Conservation (phyloP, 1,140 invertebrate genomes). For the Eueides isabella region DNA sequence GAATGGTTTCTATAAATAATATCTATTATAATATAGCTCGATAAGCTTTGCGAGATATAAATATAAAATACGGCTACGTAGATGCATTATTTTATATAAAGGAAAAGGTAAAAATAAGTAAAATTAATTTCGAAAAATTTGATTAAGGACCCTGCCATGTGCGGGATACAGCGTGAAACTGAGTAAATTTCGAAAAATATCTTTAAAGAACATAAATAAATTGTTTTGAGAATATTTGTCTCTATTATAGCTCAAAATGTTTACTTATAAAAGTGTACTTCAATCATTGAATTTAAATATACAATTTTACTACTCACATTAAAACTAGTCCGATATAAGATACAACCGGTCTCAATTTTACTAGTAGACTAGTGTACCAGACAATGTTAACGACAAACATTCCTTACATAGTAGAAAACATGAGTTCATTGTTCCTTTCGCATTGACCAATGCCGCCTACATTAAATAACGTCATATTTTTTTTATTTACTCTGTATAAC, state of each 20-base stretch:
- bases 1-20: background rate
- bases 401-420: conserved; percentile 22
- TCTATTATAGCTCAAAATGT: too few relatives aligned
- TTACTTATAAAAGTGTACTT: background rate
- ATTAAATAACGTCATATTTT: background rate
- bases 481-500: background rate
- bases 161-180: too few relatives aligned
- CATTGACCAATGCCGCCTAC: conserved; percentile 16
- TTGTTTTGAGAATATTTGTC: too few relatives aligned
- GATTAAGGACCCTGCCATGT: too few relatives aligned
- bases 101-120: too few relatives aligned
- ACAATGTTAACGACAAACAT: conserved; percentile 15
- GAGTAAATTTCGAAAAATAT: too few relatives aligned
- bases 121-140: too few relatives aligned
- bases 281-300: background rate
- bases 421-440: conserved; percentile 25
- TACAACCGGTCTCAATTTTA: background rate
- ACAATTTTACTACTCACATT: background rate
- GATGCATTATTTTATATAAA: background rate
- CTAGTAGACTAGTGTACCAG: background rate
- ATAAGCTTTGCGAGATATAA: background rate
- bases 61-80: background rate
- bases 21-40: conserved; percentile 1
- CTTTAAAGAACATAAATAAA: too few relatives aligned
- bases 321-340: background rate